A percentile compares a stretch with the other conserved stretches of the same genome.
phyloP scores from a whole-genome alignment of 1,140 invertebrate species.

The Meteorus sp. region DNA sequence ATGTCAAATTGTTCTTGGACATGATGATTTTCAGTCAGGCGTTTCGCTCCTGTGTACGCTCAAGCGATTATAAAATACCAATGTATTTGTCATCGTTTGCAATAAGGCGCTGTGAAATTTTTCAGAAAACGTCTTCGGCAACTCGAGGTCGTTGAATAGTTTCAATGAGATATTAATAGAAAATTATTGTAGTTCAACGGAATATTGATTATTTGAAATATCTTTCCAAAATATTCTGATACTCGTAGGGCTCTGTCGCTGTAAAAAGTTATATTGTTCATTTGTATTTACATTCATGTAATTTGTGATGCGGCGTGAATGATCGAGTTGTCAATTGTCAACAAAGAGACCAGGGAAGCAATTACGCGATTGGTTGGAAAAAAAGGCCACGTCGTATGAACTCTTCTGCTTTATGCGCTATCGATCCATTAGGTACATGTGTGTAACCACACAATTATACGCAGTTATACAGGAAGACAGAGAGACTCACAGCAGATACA shows the following conservation, averaged over 20 bases:
- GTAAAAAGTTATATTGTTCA: slow-evolving; percentile 1
- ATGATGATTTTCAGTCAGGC: too few relatives aligned
- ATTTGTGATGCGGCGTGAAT: slow-evolving; percentile 1
- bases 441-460: neutral
- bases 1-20: too few relatives aligned
- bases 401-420: slow-evolving; percentile 17
- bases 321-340: slow-evolving; percentile 8
- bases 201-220: too few relatives aligned
- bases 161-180: neutral
- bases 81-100: too few relatives aligned
- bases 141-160: slow-evolving; percentile 29
- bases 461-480: neutral
- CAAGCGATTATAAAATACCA: too few relatives aligned
- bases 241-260: too few relatives aligned
- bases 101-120: too few relatives aligned
- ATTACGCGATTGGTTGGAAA: slow-evolving; percentile 18
- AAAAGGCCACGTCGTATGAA: slow-evolving; percentile 21
- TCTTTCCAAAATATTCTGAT: too few relatives aligned
- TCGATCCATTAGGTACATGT: slow-evolving; percentile 18
- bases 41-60: too few relatives aligned
- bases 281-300: slow-evolving; percentile 6
- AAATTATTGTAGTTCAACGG: neutral
- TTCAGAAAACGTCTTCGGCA: too few relatives aligned
- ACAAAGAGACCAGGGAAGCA: slow-evolving; percentile 13
- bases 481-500: too few relatives aligned